A percentile compares a stretch with the other conserved stretches of the same genome.
These are phyloP conservation scores for Halcyon smyrnensis DNA, from an alignment of 2,797 vertebrate species.

Conservation along the genomic window DNA sequence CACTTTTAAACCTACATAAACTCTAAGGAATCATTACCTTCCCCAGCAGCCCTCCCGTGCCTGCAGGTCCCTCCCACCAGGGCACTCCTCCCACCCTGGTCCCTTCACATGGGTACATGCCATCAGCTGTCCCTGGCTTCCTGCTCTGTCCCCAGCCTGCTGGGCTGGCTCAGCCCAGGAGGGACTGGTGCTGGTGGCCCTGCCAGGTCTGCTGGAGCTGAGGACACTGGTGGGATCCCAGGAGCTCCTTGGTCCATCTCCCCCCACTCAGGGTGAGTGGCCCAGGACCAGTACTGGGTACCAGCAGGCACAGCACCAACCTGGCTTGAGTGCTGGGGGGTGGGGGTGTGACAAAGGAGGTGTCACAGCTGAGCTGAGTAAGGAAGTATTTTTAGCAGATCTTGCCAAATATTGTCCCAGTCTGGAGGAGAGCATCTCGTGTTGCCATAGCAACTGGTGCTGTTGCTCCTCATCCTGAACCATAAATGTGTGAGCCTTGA, in stretches of 20 bases:
- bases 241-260: no score
- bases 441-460: background rate
- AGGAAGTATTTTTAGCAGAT: conserved; percentile 15
- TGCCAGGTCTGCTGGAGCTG: background rate
- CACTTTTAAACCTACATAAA: background rate
- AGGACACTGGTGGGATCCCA: accelerated
- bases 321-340: background rate
- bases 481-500: background rate
- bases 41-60: background rate
- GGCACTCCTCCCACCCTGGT: background rate
- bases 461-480: background rate
- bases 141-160: background rate
- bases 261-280: accelerated
- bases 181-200: background rate
- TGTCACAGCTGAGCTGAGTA: background rate
- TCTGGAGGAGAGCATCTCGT: background rate
- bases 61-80: background rate
- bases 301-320: background rate
- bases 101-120: background rate
- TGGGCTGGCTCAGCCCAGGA: background rate
- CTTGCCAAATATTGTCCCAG: background rate
- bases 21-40: background rate
- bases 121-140: background rate
- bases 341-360: background rate
- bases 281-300: background rate